These are phyloP conservation scores for Melitaea athalia DNA, from an alignment of 2,888 invertebrate species.

Conservation along the genomic window DNA sequence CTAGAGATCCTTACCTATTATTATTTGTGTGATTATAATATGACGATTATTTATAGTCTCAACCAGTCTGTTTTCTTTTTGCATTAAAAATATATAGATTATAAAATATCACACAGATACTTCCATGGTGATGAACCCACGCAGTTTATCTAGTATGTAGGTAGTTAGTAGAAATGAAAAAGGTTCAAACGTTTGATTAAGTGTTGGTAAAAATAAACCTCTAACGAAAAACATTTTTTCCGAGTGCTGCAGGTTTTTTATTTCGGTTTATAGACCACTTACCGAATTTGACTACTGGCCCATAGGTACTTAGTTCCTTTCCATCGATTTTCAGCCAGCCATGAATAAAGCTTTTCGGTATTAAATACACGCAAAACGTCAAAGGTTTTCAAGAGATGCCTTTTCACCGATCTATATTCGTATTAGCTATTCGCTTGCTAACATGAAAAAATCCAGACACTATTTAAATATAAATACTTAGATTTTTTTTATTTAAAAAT, in stretches of 20 bases:
- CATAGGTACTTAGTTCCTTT: constrained; percentile 36
- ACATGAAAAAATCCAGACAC: background rate
- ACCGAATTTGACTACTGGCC: constrained; percentile 36
- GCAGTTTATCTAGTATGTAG: background rate
- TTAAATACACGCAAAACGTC: constrained; percentile 29
- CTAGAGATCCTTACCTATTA: no score
- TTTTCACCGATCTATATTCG: constrained; percentile 16
- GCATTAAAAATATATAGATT: no score
- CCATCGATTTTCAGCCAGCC: constrained; percentile 33
- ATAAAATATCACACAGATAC: no score
- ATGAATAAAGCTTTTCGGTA: constrained; percentile 35
- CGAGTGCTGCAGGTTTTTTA: constrained; percentile 25
- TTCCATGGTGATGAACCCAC: no score
- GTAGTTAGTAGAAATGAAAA: background rate
- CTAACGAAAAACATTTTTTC: background rate
- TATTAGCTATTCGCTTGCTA: background rate
- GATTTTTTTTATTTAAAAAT: background rate
- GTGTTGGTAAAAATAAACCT: background rate
- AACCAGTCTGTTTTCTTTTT: no score
- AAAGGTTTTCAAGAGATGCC: constrained; percentile 26
- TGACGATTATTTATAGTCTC: no score
- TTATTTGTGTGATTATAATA: no score
- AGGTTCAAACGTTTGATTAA: background rate
- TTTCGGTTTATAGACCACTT: constrained; percentile 25
- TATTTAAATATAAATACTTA: background rate